Conservation (phyloP, 2,113 vertebrate species). For the Otus sunia region DNA sequence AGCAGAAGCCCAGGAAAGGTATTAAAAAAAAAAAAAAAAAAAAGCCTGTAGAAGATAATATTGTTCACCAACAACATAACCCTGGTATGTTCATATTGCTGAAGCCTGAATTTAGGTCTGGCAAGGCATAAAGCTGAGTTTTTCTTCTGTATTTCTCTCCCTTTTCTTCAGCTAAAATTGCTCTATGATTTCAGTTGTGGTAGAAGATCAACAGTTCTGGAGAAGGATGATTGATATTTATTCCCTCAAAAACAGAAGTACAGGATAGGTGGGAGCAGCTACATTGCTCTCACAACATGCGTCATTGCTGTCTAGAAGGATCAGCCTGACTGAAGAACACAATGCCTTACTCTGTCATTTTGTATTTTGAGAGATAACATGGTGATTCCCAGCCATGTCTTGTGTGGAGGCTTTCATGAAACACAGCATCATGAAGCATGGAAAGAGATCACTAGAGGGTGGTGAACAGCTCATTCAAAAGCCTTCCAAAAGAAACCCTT, state of each 20-base stretch:
- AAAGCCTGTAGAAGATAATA: not conserved
- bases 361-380: fast-evolving
- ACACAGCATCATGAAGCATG: not conserved
- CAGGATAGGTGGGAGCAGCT: not conserved
- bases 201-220: not conserved
- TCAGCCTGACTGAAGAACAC: not conserved
- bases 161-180: not conserved
- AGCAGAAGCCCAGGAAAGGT: not conserved
- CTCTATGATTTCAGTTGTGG: not conserved
- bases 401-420: not conserved
- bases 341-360: not conserved
- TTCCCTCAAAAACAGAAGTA: not conserved
- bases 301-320: not conserved
- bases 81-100: not conserved
- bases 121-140: not conserved
- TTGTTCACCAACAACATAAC: not conserved
- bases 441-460: not conserved
- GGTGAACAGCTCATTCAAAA: not conserved
- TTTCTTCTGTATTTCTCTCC: not conserved
- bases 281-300: fast-evolving
- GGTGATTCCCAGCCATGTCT: not conserved
- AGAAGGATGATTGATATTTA: not conserved
- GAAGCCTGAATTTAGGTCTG: not conserved
- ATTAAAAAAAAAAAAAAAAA: not conserved
- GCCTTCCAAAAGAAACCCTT: not conserved